Conservation (phyloP, 1,140 invertebrate genomes). For the Cydia pomonella region DNA sequence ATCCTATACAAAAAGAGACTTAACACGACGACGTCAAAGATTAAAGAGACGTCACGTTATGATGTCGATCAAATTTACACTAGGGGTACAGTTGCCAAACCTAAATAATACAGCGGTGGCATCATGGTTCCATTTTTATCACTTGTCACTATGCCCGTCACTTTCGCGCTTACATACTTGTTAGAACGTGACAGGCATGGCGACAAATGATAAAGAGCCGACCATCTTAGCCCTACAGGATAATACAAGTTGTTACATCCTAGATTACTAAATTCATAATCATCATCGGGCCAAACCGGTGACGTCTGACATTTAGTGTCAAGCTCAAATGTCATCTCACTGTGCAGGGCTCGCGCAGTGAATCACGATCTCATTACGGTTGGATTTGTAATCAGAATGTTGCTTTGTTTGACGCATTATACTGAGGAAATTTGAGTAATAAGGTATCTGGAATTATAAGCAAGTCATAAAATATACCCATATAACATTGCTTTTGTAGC, state of each 20-base stretch:
- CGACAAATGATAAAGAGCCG: too few relatives aligned
- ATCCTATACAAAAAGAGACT: too few relatives aligned
- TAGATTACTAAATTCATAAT: slow-evolving; percentile 29
- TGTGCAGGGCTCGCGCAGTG: background rate
- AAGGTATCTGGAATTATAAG: background rate
- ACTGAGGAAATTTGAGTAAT: background rate
- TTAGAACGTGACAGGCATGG: too few relatives aligned
- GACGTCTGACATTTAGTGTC: slow-evolving; percentile 27
- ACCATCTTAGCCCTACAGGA: too few relatives aligned
- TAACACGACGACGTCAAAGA: too few relatives aligned
- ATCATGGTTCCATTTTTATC: too few relatives aligned
- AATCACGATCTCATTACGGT: slow-evolving; percentile 29
- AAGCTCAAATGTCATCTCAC: slow-evolving; percentile 26
- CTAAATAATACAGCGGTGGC: background rate
- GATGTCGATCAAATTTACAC: too few relatives aligned
- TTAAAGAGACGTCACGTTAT: too few relatives aligned
- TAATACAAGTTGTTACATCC: slow-evolving; percentile 7
- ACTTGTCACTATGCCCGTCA: too few relatives aligned
- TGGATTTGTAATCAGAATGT: slow-evolving; percentile 23
- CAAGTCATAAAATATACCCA: background rate
- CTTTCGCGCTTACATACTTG: too few relatives aligned
- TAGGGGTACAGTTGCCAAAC: too few relatives aligned
- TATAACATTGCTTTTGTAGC: too few relatives aligned
- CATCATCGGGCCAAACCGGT: slow-evolving; percentile 3
- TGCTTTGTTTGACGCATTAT: slow-evolving; percentile 26